phyloP scores from a whole-genome alignment of 2,888 invertebrate genomes.

The Notodonta ziczac region DNA sequence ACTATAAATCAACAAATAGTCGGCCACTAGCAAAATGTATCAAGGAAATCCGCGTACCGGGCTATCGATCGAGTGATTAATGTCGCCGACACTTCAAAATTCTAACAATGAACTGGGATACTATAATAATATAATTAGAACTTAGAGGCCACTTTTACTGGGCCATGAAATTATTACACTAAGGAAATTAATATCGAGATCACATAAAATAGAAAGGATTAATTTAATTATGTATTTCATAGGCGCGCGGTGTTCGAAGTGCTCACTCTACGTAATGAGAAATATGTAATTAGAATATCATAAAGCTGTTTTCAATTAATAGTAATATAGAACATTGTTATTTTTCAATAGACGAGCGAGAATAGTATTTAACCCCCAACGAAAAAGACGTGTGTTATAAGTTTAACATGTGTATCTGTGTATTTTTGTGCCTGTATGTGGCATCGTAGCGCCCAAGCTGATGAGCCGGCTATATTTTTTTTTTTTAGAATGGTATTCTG shows the following conservation, averaged over 20 bases:
- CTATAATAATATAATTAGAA: constrained; percentile 12
- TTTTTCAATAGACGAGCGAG: no score
- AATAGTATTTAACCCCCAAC: no score
- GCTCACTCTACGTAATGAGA: background rate
- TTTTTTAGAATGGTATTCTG: no score
- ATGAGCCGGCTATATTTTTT: no score
- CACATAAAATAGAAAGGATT: constrained; percentile 15
- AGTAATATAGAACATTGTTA: no score
- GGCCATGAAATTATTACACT: constrained; percentile 14
- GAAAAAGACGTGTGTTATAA: no score
- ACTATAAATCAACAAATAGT: constrained; percentile 3
- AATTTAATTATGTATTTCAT: background rate
- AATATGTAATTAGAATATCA: background rate
- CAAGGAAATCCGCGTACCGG: constrained; percentile 43
- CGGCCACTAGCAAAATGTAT: constrained; percentile 18
- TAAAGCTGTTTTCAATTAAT: no score
- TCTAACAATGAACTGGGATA: constrained; percentile 21
- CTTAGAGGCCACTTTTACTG: constrained; percentile 14
- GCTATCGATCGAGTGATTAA: constrained; percentile 24
- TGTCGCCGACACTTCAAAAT: constrained; percentile 18
- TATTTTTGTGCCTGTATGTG: no score
- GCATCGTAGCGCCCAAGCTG: no score
- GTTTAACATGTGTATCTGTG: no score
- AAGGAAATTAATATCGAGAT: constrained; percentile 18
- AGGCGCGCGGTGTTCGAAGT: background rate